Base-by-base conservation (phyloP, 23 tunicate genomes). In the Aplidium turbinatum region DNA sequence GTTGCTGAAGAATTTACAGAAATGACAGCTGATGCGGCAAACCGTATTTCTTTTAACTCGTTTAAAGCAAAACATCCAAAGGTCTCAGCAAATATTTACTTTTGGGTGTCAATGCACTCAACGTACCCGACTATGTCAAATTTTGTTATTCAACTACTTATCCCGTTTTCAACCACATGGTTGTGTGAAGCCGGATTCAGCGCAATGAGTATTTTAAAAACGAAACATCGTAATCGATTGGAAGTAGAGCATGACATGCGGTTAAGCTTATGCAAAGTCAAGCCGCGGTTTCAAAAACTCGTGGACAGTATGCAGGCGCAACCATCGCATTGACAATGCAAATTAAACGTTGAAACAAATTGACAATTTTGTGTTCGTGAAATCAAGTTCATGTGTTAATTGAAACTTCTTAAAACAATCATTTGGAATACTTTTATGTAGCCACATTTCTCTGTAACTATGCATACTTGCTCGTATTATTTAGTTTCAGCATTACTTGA, bases 1-100 rank as follows among this genome's bases (percentile, higher is more conserved):
- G 69, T 75, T 75, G 80, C 80, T 2, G 70, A 58, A 39, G 80
- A 75, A 42, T 57, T 58, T 26, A 60, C 40, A 18, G 64, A 55
- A 28, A 54, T 73, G 48, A 73, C 65, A 4, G 65, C 76, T 25
- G 58, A 70, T 46, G 58, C 39, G 26, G 4, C 58, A 70, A 70
- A 47, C 58, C 72, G 72, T 34, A 21, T 70, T 70, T 47, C 76
- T 24, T 70, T 70, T 70, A 58, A 28, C 16, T 48, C 76, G 11
- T 70, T 70, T 58, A 66, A 38, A 22, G 29, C 36, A 66, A 66
- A 66, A 36, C 52, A 66, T 39, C 72, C 52, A 36, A 66, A 21
- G 6, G 21, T 13, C 3, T 66, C 72, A 11, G 72, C 52, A 66
- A 66, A 66, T 66, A 66, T 66, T 36, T 24, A 38, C 22, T 66